These are phyloP conservation scores for Drosophila paranaensis DNA, from an alignment of 2,888 invertebrate species.

Conservation along the genomic window DNA sequence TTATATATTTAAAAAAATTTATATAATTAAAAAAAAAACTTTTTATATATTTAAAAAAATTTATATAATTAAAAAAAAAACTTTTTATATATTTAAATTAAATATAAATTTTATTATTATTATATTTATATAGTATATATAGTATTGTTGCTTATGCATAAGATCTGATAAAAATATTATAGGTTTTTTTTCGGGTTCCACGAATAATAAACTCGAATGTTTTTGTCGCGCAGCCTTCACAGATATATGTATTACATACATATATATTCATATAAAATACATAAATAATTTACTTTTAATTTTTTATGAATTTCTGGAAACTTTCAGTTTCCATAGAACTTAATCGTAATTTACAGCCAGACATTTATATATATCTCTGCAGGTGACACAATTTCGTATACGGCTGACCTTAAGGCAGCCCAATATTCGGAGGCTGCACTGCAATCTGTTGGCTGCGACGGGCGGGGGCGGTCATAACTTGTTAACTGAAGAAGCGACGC, in stretches of 20 bases:
- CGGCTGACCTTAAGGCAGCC: slow-evolving; percentile 70
- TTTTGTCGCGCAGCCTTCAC: not conserved
- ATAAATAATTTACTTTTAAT: not conserved
- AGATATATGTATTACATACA: not conserved
- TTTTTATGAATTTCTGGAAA: slow-evolving; percentile 2
- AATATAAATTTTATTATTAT: not conserved
- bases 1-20: not conserved
- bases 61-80: not conserved
- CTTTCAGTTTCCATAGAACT: slow-evolving; percentile 5
- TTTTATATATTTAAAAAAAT: not conserved
- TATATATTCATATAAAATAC: not conserved
- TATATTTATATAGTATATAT: not conserved
- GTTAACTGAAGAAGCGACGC: slow-evolving; percentile 71
- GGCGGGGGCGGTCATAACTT: slow-evolving; percentile 37
- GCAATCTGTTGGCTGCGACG: not conserved
- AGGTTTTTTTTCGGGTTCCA: not conserved
- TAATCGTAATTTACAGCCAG: not conserved
- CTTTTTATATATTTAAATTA: not conserved
- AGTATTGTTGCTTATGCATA: not conserved
- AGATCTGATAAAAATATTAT: not conserved
- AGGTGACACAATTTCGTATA: slow-evolving; percentile 55
- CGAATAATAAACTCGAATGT: not conserved
- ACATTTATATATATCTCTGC: slow-evolving; percentile 16
- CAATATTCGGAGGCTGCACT: slow-evolving; percentile 22
- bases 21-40: not conserved